Conservation (phyloP, 2,113 vertebrate genomes). For the Galbula dea region DNA sequence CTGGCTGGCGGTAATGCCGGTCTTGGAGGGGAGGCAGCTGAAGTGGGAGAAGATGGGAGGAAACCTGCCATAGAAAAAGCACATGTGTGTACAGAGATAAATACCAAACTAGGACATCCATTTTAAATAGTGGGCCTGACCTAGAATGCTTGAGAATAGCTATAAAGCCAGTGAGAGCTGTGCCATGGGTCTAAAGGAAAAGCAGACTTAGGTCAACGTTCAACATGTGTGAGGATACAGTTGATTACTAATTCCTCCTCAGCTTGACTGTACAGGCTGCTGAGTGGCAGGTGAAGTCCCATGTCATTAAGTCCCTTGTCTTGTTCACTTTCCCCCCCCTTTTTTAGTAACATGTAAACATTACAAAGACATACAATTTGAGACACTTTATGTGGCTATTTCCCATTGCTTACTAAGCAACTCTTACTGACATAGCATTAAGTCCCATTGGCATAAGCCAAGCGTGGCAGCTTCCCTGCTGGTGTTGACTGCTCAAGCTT, state of each 20-base stretch:
- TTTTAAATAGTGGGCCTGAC: not conserved
- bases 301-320: not conserved
- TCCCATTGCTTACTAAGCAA: not conserved
- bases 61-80: not conserved
- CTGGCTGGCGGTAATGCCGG: not conserved
- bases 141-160: not conserved
- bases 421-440: not conserved
- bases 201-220: not conserved
- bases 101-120: not conserved
- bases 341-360: not conserved
- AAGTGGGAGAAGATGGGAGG: not conserved
- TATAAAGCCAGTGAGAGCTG: not conserved
- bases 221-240: not conserved
- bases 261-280: not conserved
- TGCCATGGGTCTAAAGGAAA: not conserved
- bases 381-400: not conserved
- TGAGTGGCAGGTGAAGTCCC: not conserved
- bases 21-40: not conserved
- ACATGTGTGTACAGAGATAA: rapidly evolving
- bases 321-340: not conserved
- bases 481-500: not conserved
- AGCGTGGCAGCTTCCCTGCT: not conserved
- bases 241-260: not conserved
- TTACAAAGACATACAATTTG: not conserved
- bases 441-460: not conserved